These are phyloP conservation scores for Trichogramma pretiosum DNA, from an alignment of 1,140 invertebrate genomes.

Conservation along the genomic window DNA sequence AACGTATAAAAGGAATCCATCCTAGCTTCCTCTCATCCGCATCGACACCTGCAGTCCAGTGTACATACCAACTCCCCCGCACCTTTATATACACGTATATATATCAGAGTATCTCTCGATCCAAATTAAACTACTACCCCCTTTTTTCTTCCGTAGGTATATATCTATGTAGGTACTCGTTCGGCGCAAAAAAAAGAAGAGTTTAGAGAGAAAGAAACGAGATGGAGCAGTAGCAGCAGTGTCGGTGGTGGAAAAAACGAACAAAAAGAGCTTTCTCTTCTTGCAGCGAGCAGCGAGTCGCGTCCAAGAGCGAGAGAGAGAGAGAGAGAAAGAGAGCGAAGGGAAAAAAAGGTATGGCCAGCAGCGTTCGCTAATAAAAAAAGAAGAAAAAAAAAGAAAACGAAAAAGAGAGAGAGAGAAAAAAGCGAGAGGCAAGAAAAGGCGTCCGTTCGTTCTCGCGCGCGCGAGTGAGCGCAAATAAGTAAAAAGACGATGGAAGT, in stretches of 20 bases:
- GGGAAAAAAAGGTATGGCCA: not conserved
- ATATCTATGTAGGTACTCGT: too few species aligned
- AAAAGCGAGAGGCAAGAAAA: constrained; percentile 9
- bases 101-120: constrained; percentile 5
- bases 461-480: constrained; percentile 16
- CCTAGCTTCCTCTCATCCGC: not conserved
- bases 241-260: not conserved
- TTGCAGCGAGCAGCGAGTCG: too few species aligned
- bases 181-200: constrained; percentile 1
- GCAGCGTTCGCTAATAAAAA: constrained; percentile 18
- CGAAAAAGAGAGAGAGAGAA: constrained; percentile 8
- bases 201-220: not conserved
- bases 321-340: not conserved
- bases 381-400: constrained; percentile 7
- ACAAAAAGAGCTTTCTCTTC: constrained; percentile 2
- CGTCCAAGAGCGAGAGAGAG: not conserved
- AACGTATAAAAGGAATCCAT: too few species aligned
- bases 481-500: too few species aligned
- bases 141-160: too few species aligned
- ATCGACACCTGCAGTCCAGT: constrained; percentile 6
- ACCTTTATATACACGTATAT: constrained; percentile 2
- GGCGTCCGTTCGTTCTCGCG: not conserved
- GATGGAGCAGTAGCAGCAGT: not conserved
- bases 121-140: constrained; percentile 12
- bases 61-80: too few species aligned